Percentiles rank a stretch among this genome's conserved stretches.
phyloP scores from a whole-genome alignment of 1,140 invertebrate genomes.

The Drosophila teissieri region DNA sequence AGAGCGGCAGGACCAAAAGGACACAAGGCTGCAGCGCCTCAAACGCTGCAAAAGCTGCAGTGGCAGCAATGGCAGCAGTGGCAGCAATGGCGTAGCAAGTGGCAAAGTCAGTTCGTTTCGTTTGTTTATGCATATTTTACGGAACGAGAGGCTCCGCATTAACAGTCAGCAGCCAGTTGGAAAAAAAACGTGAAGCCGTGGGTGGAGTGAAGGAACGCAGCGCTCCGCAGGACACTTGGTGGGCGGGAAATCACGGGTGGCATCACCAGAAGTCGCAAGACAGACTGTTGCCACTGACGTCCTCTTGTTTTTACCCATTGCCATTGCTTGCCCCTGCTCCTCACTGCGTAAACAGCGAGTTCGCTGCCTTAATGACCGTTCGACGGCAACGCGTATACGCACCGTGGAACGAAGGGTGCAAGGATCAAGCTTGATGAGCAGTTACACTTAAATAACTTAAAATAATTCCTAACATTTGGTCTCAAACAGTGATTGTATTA shows the following conservation, averaged over 20 bases:
- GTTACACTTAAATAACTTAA: not conserved
- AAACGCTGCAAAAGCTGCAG: conserved; percentile 13
- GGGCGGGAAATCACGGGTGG: conserved; percentile 2
- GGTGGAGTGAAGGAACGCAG: not conserved
- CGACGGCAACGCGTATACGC: conserved; percentile 29
- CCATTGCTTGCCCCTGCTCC: conserved; percentile 13
- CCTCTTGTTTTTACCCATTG: conserved; percentile 3
- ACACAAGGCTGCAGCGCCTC: conserved; percentile 41
- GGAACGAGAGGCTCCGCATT: conserved; percentile 44
- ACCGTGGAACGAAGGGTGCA: conserved; percentile 10
- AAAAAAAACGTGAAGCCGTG: not conserved
- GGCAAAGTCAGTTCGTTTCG: conserved; percentile 57
- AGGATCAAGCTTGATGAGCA: not conserved
- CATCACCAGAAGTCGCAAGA: conserved; percentile 31
- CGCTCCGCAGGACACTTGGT: not conserved
- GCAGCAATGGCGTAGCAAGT: not conserved
- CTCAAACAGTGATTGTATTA: too few relatives aligned
- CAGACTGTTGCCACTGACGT: conserved; percentile 34
- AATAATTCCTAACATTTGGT: too few relatives aligned
- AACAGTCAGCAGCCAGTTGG: conserved; percentile 31
- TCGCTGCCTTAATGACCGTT: conserved; percentile 71
- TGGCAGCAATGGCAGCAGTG: conserved; percentile 2
- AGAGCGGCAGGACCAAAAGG: conserved; percentile 11
- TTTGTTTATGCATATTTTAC: conserved; percentile 80
- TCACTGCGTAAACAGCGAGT: conserved; percentile 54